A percentile compares a stretch with the other conserved stretches of the same genome.
phyloP scores from a whole-genome alignment of 1,140 invertebrate species.

The Arion vulgaris region DNA sequence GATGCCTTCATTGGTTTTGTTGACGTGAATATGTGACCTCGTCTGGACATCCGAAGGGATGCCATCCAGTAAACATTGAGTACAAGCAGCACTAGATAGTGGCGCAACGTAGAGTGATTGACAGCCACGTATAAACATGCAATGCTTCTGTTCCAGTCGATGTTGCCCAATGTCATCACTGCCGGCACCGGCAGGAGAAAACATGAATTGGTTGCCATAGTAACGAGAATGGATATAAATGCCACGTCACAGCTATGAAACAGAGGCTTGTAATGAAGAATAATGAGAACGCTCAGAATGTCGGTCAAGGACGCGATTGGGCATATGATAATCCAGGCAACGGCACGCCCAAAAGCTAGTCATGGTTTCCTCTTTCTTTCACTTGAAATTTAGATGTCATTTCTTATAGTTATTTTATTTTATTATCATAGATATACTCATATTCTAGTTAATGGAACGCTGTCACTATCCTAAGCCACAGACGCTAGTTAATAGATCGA shows the following conservation, averaged over 20 bases:
- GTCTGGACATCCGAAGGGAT: conserved; percentile 43
- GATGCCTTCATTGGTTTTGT: conserved; percentile 47
- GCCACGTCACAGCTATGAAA: conserved; percentile 56
- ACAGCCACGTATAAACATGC: conserved; percentile 51
- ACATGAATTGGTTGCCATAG: conserved; percentile 45
- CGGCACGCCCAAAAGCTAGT: conserved; percentile 39
- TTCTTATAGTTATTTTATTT: too few species aligned
- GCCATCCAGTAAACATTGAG: conserved; percentile 56
- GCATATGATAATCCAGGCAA: conserved; percentile 55
- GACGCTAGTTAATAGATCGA: too few species aligned
- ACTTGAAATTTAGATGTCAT: too few species aligned
- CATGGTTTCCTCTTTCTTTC: conserved; percentile 31
- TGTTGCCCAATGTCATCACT: conserved; percentile 31
- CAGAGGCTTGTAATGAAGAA: conserved; percentile 50
- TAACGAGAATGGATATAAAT: conserved; percentile 49
- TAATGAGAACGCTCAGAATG: conserved; percentile 48
- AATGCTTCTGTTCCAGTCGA: conserved; percentile 34
- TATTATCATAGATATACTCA: too few species aligned
- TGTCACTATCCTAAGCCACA: too few species aligned
- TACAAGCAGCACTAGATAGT: conserved; percentile 45
- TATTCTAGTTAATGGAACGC: too few species aligned
- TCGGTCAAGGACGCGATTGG: conserved; percentile 50
- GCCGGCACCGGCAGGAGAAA: conserved; percentile 49
- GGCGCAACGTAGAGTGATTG: conserved; percentile 45
- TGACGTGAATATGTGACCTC: conserved; percentile 50